Evolutionary conservation across 2,113 vertebrate species (phyloP), one percentile per base, ranked within the genome.

Genomic region (Naja naja): DNA sequence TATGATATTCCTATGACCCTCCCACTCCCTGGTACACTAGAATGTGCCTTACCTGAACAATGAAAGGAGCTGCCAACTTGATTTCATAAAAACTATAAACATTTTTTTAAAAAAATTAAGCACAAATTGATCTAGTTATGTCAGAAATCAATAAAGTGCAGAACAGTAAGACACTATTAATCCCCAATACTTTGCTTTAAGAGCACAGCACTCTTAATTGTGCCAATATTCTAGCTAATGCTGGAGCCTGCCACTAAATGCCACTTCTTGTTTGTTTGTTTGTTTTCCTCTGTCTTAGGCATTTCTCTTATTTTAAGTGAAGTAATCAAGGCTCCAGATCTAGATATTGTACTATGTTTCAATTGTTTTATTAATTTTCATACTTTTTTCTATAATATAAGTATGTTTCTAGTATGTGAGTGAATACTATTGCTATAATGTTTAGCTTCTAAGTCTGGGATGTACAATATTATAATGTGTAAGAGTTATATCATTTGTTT

Each of bases 11-110:
- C 3, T 53, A 69, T 93, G 52, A 25, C 23, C 5, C 54, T 1
- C 18, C 5, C 1, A 4, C 54, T 27, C 55, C 5, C 22, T 6
- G 22, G 94, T 89, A 0, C 0, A 94, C 93, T 30, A 85, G 54
- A 92, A 94, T 89, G 85, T 94, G 94, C 93, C 52, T 94, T 87
- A 94, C 93, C 95, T 92, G 55, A 94, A 96, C 14, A 94, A 92
- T 95, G 95, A 93, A 94, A 91, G 91, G 93, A 93, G 5, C 86
- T 94, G 55, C 12, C 92, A 95, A 93, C 94, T 39, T 92, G 47
- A 94, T 95, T 96, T 97, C 87, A 93, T 1, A 22, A 85, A 94
- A 94, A 43, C 56, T 90, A 93, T 64, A 11, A 94, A 52, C 89
- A 95, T 91, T 87, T 16, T 93, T 89, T 20, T 20, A 5, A 22